phyloP scores from a whole-genome alignment of 1,140 invertebrate species.

The Plectus sambesii region DNA sequence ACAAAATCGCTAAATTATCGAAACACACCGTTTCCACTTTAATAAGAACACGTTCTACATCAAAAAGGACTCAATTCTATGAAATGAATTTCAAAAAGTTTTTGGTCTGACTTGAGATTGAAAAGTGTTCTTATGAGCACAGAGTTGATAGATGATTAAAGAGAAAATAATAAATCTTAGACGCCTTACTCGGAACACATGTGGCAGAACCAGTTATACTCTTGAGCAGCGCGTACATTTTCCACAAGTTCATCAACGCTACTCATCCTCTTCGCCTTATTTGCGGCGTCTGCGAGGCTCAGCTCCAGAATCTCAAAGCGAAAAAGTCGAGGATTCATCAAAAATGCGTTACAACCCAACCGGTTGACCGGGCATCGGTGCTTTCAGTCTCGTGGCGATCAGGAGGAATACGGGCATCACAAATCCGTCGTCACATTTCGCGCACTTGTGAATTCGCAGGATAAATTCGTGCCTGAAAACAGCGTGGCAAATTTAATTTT shows the following conservation, averaged over 20 bases:
- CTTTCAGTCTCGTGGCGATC: conserved; percentile 33
- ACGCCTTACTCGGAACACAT: conserved; percentile 16
- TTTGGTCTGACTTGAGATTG: no score
- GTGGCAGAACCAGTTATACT: conserved; percentile 29
- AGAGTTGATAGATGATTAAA: no score
- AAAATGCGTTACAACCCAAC: no score
- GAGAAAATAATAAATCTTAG: no score
- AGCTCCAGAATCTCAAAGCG: background rate
- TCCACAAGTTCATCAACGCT: conserved; percentile 19
- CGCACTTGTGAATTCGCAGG: conserved; percentile 31
- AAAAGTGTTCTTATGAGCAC: no score
- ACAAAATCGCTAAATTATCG: no score
- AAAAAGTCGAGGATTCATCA: no score
- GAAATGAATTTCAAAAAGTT: no score
- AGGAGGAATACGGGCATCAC: conserved; percentile 38
- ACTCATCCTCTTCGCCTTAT: conserved; percentile 11
- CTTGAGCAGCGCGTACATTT: conserved; percentile 21
- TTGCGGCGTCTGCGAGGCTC: conserved; percentile 17
- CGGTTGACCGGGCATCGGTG: conserved; percentile 13
- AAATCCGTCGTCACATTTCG: conserved; percentile 28
- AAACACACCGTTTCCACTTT: no score
- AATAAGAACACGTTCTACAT: no score
- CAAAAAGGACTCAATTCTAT: no score
- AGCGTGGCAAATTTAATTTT: no score
- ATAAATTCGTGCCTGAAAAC: conserved; percentile 18